A percentile compares a stretch with the other conserved stretches of the same genome.
Evolutionary conservation across 2,888 invertebrate species (phyloP).

Genomic region (Xiphydria camelus): DNA sequence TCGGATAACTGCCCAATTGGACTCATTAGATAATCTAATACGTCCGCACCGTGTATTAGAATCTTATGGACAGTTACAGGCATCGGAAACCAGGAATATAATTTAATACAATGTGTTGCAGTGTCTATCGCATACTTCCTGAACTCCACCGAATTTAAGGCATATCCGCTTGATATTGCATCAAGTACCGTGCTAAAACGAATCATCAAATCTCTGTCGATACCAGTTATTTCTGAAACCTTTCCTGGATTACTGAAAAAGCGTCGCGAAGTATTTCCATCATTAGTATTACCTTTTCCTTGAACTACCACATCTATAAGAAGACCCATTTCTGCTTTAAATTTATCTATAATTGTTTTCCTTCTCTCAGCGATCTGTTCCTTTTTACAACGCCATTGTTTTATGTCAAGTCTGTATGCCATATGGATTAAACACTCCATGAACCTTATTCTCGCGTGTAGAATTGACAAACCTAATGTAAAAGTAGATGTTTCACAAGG

Average conservation of each 20-base stretch:
- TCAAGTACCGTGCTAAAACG: background rate
- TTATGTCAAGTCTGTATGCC: too few species aligned
- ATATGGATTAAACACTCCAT: conserved; percentile 6
- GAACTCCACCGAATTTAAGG: background rate
- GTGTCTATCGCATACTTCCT: background rate
- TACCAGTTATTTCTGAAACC: background rate
- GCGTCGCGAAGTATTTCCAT: background rate
- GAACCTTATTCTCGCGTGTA: background rate
- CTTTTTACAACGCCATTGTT: conserved; percentile 1
- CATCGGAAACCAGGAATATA: too few species aligned
- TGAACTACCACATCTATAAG: background rate
- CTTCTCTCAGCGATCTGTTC: background rate
- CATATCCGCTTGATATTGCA: background rate
- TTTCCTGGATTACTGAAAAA: background rate
- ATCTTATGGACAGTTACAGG: too few species aligned
- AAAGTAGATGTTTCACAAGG: background rate
- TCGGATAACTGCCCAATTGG: too few species aligned
- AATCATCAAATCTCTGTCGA: background rate
- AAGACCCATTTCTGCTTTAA: background rate
- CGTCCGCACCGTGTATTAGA: too few species aligned
- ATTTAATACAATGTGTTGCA: too few species aligned
- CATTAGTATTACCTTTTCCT: conserved; percentile 5
- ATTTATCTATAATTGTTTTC: conserved; percentile 2
- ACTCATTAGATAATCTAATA: too few species aligned
- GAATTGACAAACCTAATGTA: conserved; percentile 1